Evolutionary conservation across 1,140 invertebrate genomes (phyloP), one percentile per base, ranked within the genome.

Genomic region (Diorhabda carinulata): DNA sequence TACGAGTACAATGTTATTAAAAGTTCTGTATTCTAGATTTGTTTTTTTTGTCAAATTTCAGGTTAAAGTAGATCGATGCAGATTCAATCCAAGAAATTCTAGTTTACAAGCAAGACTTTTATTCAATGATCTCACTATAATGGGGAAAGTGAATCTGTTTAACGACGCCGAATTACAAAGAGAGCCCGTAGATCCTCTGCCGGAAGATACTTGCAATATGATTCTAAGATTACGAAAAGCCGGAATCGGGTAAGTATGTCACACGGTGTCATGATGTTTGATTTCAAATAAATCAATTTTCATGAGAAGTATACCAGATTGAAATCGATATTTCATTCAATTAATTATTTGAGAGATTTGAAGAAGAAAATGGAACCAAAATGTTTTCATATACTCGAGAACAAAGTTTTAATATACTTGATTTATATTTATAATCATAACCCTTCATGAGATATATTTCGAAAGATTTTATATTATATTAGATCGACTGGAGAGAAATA

Each of bases 61-160:
- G 88, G 87, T 89, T 2, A 71, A 73, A 64, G 77, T 92, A 0
- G 90, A 92, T 72, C 87, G 87, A 75, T 93, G 91, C 75, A 83
- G 87, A 67, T 92, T 89, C 78, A 88, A 92, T 76, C 90, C 90
- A 2, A 82, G 84, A 64, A 91, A 89, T 69, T 85, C 87, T n/a
- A 91, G 89, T 4, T 80, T 93, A 2, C 88, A 90, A 65, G 92
- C 90, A 0, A 86, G 91, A 73, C 82, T 93, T 0, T 83, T 91
- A 3, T 92, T 93, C 78, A 89, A 90, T 69, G 91, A 93, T 75
- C 79, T 93, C 7, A 90, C 90, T 0, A 90, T 93, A 40, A 91
- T 90, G 52, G 91, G 91, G 2, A 86, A 88, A 64, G 87, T 92
- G 0, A 88, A 90, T 61, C 80, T 92, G 41, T 84, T 84, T 72